phyloP scores from a whole-genome alignment of 1,140 invertebrate species.

The Drosophila saltans region DNA sequence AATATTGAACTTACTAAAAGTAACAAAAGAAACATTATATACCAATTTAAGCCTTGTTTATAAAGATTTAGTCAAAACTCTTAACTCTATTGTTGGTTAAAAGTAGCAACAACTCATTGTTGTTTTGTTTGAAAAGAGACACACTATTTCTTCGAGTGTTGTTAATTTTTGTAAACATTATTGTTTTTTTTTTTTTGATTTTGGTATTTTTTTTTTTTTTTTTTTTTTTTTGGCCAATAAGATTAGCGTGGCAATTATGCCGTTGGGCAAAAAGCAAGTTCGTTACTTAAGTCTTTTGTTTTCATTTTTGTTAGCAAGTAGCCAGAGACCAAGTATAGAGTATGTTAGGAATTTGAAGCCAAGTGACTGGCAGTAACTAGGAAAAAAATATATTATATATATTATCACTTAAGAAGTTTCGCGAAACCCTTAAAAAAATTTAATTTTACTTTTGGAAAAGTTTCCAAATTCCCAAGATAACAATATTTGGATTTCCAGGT shows the following conservation, averaged over 20 bases:
- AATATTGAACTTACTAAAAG: background rate
- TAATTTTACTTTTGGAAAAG: no score
- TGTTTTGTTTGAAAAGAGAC: no score
- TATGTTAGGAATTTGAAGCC: background rate
- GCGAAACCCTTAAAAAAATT: no score
- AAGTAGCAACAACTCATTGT: background rate
- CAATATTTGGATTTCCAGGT: no score
- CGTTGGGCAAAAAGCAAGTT: constrained; percentile 22
- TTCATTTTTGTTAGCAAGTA: background rate
- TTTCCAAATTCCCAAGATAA: no score
- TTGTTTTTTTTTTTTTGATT: background rate
- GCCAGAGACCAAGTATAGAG: background rate
- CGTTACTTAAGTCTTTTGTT: constrained; percentile 48
- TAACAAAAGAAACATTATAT: background rate
- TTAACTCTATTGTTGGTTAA: background rate
- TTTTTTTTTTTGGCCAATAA: background rate
- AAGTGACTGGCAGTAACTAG: no score
- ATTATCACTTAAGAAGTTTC: no score
- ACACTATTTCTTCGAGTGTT: background rate
- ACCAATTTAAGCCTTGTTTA: no score
- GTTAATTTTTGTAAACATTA: background rate
- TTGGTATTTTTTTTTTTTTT: background rate
- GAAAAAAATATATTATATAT: no score
- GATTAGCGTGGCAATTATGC: constrained; percentile 23
- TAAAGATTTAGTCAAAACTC: no score